Evolutionary conservation across 2,113 vertebrate species (phyloP).

Genomic region (Eretmochelys imbricata): DNA sequence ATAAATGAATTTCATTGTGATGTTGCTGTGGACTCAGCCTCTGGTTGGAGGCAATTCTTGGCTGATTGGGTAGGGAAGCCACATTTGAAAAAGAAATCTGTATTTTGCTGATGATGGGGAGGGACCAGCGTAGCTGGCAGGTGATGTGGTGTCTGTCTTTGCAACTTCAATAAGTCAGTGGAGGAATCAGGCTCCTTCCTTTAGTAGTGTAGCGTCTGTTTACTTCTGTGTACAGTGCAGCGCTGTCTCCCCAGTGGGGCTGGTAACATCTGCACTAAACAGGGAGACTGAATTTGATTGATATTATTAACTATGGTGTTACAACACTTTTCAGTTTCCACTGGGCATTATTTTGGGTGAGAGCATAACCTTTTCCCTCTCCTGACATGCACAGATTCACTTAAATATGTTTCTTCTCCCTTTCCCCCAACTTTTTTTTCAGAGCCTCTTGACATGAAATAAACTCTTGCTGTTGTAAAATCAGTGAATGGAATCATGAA

Average conservation of each 20-base stretch:
- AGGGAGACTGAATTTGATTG: neutral
- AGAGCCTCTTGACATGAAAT: slow-evolving; percentile 44
- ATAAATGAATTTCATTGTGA: slow-evolving; percentile 29
- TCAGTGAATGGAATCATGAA: slow-evolving; percentile 18
- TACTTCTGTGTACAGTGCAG: neutral
- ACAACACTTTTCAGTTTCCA: neutral
- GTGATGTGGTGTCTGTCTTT: neutral
- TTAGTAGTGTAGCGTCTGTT: neutral
- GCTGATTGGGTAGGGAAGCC: slow-evolving; percentile 23
- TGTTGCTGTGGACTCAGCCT: slow-evolving; percentile 39
- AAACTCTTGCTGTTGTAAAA: slow-evolving; percentile 32
- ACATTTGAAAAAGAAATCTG: neutral
- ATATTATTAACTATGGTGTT: neutral
- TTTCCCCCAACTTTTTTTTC: slow-evolving; percentile 25
- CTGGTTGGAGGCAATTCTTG: neutral
- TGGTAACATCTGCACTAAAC: neutral
- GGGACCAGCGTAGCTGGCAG: neutral
- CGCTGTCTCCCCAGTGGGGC: neutral
- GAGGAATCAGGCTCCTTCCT: neutral
- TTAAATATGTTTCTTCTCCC: slow-evolving; percentile 41
- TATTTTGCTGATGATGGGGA: slow-evolving; percentile 15
- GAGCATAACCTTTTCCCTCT: neutral
- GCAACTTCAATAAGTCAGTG: neutral
- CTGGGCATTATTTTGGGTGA: neutral
- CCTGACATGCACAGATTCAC: neutral